Evolutionary conservation across 2,888 invertebrate species (phyloP).

Genomic region (Lordiphosa fenestrarum): DNA sequence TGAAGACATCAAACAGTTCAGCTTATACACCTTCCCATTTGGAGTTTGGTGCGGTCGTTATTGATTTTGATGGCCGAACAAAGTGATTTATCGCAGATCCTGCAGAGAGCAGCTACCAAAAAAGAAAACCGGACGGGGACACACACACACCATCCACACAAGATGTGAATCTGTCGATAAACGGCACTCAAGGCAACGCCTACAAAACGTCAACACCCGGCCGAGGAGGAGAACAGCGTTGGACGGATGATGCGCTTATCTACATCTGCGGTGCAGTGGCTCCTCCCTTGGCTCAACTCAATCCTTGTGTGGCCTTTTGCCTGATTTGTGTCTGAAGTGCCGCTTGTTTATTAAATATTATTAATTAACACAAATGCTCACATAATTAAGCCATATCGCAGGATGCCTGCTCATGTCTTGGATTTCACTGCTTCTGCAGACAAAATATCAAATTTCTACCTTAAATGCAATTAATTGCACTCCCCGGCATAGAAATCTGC

Average conservation of each 20-base stretch:
- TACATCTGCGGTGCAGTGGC: conserved; percentile 52
- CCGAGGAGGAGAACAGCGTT: background rate
- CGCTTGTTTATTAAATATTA: conserved; percentile 69
- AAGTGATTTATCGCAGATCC: conserved; percentile 75
- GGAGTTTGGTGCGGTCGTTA: conserved; percentile 37
- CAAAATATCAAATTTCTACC: conserved; percentile 52
- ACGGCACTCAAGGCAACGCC: conserved; percentile 68
- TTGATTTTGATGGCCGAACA: conserved; percentile 55
- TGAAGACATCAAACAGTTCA: conserved; percentile 72
- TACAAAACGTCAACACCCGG: conserved; percentile 70
- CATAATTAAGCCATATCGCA: conserved; percentile 17
- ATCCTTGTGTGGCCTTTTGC: conserved; percentile 22
- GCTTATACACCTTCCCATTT: conserved; percentile 49
- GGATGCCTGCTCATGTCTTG: conserved; percentile 35
- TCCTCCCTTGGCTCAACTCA: conserved; percentile 11
- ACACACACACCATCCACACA: conserved; percentile 17
- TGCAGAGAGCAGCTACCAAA: conserved; percentile 27
- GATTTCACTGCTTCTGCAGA: conserved; percentile 43
- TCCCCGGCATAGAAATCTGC: conserved; percentile 37
- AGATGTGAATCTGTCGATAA: conserved; percentile 69
- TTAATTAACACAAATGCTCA: conserved; percentile 55
- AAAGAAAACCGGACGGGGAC: conserved; percentile 26
- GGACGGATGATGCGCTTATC: conserved; percentile 59
- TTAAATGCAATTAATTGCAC: conserved; percentile 63
- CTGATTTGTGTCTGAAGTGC: conserved; percentile 3